Evolutionary conservation across 2,888 invertebrate genomes (phyloP).

Genomic region (Meta bourneti): DNA sequence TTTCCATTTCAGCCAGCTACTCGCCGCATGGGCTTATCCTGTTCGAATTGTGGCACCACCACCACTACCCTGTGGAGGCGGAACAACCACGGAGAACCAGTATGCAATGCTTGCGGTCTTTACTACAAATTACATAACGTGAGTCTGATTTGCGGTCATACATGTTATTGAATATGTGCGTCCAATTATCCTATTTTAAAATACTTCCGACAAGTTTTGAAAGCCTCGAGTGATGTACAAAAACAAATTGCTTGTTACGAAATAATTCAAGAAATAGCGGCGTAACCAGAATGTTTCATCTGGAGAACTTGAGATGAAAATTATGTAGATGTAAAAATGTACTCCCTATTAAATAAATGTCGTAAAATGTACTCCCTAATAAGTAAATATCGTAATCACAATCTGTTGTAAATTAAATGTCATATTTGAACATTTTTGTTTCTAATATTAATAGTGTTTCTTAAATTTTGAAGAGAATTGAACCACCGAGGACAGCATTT

Average conservation of each 20-base stretch:
- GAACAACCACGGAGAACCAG: constrained; percentile 95
- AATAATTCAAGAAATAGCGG: not conserved
- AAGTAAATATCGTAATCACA: too few relatives aligned
- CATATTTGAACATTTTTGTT: too few relatives aligned
- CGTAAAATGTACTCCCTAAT: too few relatives aligned
- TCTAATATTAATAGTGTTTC: too few relatives aligned
- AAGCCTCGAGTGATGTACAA: not conserved
- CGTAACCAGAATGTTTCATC: too few relatives aligned
- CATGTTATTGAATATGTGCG: not conserved
- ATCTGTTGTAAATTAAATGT: too few relatives aligned
- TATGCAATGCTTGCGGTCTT: constrained; percentile 98
- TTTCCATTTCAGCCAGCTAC: constrained; percentile 83
- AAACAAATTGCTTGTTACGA: not conserved
- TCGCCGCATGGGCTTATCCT: constrained; percentile 89
- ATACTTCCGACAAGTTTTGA: not conserved
- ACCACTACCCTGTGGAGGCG: constrained; percentile 97
- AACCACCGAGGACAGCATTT: too few relatives aligned
- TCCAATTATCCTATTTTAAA: not conserved
- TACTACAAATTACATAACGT: constrained; percentile 95
- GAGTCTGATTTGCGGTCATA: constrained; percentile 70
- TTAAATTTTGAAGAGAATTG: too few relatives aligned
- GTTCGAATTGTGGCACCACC: constrained; percentile 95
- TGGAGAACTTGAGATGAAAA: too few relatives aligned
- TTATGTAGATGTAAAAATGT: too few relatives aligned
- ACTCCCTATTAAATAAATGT: too few relatives aligned